phyloP scores from a whole-genome alignment of 2,113 vertebrate genomes.

The Scomber japonicus region DNA sequence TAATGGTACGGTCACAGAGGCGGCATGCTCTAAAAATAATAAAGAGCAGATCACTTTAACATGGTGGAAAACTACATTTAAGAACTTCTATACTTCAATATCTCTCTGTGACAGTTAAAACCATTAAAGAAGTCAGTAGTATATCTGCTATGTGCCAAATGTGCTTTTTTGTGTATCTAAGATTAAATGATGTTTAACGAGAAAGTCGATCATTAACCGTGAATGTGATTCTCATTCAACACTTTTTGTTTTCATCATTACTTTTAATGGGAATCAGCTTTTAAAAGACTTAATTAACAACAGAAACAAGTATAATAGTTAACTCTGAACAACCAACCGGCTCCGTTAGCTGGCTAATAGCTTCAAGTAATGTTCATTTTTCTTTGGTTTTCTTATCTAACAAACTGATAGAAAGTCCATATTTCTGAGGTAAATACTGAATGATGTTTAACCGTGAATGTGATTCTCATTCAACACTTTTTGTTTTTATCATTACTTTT shows the following conservation, averaged over 20 bases:
- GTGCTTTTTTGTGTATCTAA: neutral
- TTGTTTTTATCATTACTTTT: too few species aligned
- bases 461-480: too few species aligned
- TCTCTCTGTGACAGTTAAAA: too few species aligned
- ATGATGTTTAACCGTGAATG: neutral
- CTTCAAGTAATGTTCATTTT: neutral
- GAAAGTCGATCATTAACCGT: neutral
- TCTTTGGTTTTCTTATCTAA: slow-evolving; percentile 17
- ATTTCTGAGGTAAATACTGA: slow-evolving; percentile 57
- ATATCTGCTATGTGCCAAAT: too few species aligned
- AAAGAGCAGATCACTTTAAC: neutral
- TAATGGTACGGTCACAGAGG: too few species aligned
- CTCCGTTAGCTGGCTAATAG: slow-evolving; percentile 22
- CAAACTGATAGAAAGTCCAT: too few species aligned
- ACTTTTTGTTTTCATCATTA: too few species aligned
- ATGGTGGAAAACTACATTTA: neutral
- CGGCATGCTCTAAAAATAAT: neutral
- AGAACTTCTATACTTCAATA: too few species aligned
- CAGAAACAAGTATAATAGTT: neutral
- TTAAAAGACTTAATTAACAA: neutral
- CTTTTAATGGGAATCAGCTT: slow-evolving; percentile 1
- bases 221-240: neutral
- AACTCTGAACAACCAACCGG: neutral
- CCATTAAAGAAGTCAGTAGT: too few species aligned
- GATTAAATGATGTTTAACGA: neutral